Conservation (phyloP, 2,888 invertebrate genomes). For the Harpalus rubripes region DNA sequence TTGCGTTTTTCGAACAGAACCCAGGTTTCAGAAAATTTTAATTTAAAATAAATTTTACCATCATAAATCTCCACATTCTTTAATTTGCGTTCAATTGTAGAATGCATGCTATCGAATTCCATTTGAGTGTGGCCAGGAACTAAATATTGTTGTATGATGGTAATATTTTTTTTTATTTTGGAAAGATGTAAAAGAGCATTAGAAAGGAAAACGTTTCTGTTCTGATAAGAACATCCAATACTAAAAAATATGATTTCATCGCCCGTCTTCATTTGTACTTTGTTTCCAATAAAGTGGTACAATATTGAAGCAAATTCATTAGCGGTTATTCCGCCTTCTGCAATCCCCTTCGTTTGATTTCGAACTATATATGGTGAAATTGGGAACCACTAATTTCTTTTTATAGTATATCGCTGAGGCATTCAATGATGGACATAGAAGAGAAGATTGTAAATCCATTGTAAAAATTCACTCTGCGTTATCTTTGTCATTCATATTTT, state of each 20-base stretch:
- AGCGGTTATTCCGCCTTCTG: constrained; percentile 68
- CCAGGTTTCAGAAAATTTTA: constrained; percentile 12
- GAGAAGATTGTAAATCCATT: constrained; percentile 69
- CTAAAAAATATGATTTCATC: constrained; percentile 70
- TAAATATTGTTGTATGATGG: constrained; percentile 71
- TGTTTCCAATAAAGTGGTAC: constrained; percentile 11
- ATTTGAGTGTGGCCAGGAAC: constrained; percentile 72
- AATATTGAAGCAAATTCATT: constrained; percentile 56
- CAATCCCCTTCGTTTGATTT: constrained; percentile 69
- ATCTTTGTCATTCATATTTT: constrained; percentile 67
- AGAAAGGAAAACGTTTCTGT: constrained; percentile 71
- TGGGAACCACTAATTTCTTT: constrained; percentile 68
- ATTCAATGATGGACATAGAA: constrained; percentile 67
- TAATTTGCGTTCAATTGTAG: constrained; percentile 69
- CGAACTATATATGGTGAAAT: constrained; percentile 71
- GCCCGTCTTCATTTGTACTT: constrained; percentile 27
- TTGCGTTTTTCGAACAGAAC: not conserved
- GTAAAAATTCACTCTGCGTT: constrained; percentile 56
- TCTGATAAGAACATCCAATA: constrained; percentile 72
- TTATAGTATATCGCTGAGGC: constrained; percentile 70
- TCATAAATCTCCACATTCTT: constrained; percentile 67
- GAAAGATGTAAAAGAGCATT: constrained; percentile 71
- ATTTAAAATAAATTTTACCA: constrained; percentile 8
- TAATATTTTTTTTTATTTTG: constrained; percentile 67
- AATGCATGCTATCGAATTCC: constrained; percentile 72